Base-by-base conservation (phyloP, 2,113 vertebrate genomes). In the Grammomys dolichurus region DNA sequence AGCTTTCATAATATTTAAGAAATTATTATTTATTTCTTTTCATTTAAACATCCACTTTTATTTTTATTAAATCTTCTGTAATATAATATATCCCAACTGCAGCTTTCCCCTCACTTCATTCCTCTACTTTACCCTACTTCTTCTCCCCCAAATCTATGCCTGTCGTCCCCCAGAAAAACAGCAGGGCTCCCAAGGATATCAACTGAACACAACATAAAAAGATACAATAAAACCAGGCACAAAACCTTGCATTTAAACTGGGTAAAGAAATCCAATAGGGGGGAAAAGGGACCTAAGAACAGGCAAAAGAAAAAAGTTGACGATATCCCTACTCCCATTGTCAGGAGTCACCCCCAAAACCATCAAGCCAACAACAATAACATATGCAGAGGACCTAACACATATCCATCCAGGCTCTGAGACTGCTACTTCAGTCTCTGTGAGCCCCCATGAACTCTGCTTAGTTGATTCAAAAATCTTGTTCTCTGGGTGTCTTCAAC, bases 11-110 rank as follows among this genome's bases (percentile, higher is more conserved):
- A 80, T 20, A 87, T 90, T 65, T 31, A 96, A 94, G 28, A 95
- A 96, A 87, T 95, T 90, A 89, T 94, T 90, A 78, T 77, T 97
- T 91, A 8, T 87, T 93, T 46, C 12, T 81, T n/a, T 82, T 58
- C 2, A n/a, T n/a, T 82, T 24, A 82, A 58, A n/a, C 51, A 58
- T 40, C 11, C 78, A 82, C 58, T 58, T 40, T 81, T n/a, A n/a
- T 56, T 56, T 81, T 81, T 81, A 80, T 54, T 56, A 56, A 36
- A 82, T 73, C 33, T n/a, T 80, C 51, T 56, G 4, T 56, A 33
- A 56, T n/a, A 81, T 0, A 92, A 56, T 20, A 22, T 19, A 56
- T 11, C 51, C 36, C 36, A 12, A 58, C 36, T 56, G 56, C 20
- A 58, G 5, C 31, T 9, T 40, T 40, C 33, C 33, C 78, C 10